Conservation (phyloP, 2,113 vertebrate species). For the Alethe castanea region DNA sequence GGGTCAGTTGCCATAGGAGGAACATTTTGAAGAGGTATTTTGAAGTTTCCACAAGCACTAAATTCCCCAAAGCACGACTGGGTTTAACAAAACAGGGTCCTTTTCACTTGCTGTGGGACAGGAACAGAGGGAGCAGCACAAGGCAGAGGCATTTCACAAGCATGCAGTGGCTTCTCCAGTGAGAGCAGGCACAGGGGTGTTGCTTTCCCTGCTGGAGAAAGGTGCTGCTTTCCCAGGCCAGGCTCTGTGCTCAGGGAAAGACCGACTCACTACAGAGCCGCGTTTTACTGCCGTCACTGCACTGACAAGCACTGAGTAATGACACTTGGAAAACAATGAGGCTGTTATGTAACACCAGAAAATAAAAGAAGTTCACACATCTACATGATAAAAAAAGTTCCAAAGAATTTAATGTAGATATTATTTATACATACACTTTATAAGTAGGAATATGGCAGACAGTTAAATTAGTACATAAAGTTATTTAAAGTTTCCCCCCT, state of each 20-base stretch:
- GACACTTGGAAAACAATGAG: background rate
- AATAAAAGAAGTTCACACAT: constrained; percentile 32
- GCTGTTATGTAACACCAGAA: background rate
- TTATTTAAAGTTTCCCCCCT: constrained; percentile 85
- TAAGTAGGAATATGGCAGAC: constrained; percentile 70
- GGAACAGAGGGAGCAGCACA: fast-evolving
- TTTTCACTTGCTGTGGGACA: background rate
- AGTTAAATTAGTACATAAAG: constrained; percentile 81
- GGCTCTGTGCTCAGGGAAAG: background rate
- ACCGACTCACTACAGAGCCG: fast-evolving
- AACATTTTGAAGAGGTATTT: background rate
- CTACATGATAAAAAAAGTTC: constrained; percentile 60
- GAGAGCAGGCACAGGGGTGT: background rate
- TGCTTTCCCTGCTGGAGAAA: background rate
- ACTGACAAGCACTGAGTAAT: background rate
- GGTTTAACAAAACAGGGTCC: background rate
- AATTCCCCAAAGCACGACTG: background rate
- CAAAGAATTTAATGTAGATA: constrained; percentile 61
- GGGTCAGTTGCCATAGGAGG: background rate
- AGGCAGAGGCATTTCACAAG: background rate
- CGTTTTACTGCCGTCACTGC: fast-evolving
- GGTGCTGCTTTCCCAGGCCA: background rate
- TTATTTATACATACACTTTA: constrained; percentile 61
- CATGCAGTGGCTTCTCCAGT: fast-evolving
- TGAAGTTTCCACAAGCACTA: background rate